Evolutionary conservation across 2,797 vertebrate species (phyloP), one percentile per base, ranked within the genome.

Genomic region (Yasuhikotakia modesta): DNA sequence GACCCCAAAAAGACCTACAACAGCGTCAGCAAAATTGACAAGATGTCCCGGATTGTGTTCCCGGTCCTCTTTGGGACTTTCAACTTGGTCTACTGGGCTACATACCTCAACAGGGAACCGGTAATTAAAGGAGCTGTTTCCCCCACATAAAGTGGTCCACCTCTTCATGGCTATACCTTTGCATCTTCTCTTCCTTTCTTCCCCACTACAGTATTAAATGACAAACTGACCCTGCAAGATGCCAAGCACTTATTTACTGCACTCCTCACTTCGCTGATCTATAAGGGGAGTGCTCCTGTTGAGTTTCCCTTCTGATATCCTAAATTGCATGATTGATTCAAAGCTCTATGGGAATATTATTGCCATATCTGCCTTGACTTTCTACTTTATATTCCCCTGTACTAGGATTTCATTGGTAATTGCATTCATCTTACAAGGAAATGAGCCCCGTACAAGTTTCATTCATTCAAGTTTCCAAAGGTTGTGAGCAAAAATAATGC

Each of bases 1-100:
- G 97, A 98, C 87, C 96, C 92, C 86, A 98, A 98, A 94, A 99
- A 98, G 93, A 98, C 97, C 79, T 98, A 99, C 88, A 99, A 99
- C 91, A 99, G 97, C 64, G 95, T 98, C 89, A 99, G 97, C 93
- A 98, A 96, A 91, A 99, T 99, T 35, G 96, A 99, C 92, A 98
- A 99, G 91, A 97, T 99, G 96, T 96, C 97, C 85, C 92, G 97
- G 83, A 96, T 99, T 82, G 94, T 99, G 82, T 99, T 99, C 83
- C 97, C 97, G 0, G 92, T 99, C 68, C 90, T 98, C 73, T 99
- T 99, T 82, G 96, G 96, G 87, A 98, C 96, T 82, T 99, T 99
- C 88, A 99, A 99, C 89, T 90, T 98, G 81, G 96, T 98, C 52
- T 99, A 98, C 91, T 99, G 97, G 97, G 96, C 97, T 64, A 99